Evolutionary conservation across 2,797 vertebrate genomes (phyloP).

Genomic region (Setipinna tenuifilis): DNA sequence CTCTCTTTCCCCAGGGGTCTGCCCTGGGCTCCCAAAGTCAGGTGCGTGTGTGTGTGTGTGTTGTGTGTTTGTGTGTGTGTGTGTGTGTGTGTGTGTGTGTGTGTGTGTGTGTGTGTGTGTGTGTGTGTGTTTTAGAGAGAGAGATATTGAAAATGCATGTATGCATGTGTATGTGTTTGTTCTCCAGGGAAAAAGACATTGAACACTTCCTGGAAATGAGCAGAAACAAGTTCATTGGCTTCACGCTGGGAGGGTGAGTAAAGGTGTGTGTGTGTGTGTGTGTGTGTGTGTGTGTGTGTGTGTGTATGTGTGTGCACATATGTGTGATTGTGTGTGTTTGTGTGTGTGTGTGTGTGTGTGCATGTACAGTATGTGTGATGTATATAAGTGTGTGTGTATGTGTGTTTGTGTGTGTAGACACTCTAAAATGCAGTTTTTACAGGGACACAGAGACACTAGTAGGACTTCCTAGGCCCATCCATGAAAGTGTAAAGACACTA

Average conservation of each 20-base stretch:
- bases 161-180: neutral
- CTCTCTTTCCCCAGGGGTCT: constrained; percentile 94
- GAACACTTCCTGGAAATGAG: constrained; percentile 95
- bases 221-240: constrained; percentile 97
- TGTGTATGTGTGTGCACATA: neutral
- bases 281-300: neutral
- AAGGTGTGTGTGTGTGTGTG: neutral
- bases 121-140: neutral
- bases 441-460: constrained; percentile 96
- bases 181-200: constrained; percentile 92
- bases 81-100: constrained; percentile 14
- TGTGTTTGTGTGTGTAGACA: neutral
- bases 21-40: constrained; percentile 98
- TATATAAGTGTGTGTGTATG: neutral
- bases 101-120: neutral
- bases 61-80: constrained; percentile 13
- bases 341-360: neutral
- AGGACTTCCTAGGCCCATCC: constrained; percentile 92
- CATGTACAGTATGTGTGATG: neutral
- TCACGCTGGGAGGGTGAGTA: constrained; percentile 93
- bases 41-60: constrained; percentile 65
- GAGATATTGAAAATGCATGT: neutral
- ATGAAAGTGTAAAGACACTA: constrained; percentile 94
- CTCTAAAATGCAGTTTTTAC: constrained; percentile 34
- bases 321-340: neutral